Conservation (phyloP, 2,797 vertebrate genomes). For the Acrocephalus scirpaceus region DNA sequence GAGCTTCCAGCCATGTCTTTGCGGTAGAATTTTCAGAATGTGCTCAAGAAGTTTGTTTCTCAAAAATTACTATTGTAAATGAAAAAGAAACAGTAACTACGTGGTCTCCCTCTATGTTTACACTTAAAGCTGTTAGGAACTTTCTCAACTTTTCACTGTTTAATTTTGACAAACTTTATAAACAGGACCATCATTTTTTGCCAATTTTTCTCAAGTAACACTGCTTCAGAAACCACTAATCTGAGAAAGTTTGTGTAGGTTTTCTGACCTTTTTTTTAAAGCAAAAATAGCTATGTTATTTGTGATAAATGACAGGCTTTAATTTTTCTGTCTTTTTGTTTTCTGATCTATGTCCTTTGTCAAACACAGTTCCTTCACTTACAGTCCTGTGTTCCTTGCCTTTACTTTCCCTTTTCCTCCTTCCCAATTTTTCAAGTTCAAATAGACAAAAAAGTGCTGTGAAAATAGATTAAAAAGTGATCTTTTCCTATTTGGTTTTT, state of each 20-base stretch:
- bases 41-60: not conserved
- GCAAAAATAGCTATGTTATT: not conserved
- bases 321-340: not conserved
- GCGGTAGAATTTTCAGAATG: not conserved
- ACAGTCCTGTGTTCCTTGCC: not conserved
- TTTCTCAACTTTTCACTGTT: not conserved
- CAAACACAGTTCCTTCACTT: not conserved
- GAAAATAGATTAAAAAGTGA: not conserved
- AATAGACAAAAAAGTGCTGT: not conserved
- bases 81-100: not conserved
- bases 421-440: not conserved
- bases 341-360: not conserved
- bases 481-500: not conserved
- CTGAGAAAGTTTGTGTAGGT: not conserved
- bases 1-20: not conserved
- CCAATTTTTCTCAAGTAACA: not conserved
- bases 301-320: not conserved
- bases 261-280: not conserved
- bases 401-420: not conserved
- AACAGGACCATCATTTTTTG: not conserved
- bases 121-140: not conserved
- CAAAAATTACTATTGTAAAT: not conserved
- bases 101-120: not conserved
- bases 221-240: not conserved
- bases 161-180: not conserved